Base-by-base conservation (phyloP, 2,113 vertebrate genomes). In the Morone saxatilis region DNA sequence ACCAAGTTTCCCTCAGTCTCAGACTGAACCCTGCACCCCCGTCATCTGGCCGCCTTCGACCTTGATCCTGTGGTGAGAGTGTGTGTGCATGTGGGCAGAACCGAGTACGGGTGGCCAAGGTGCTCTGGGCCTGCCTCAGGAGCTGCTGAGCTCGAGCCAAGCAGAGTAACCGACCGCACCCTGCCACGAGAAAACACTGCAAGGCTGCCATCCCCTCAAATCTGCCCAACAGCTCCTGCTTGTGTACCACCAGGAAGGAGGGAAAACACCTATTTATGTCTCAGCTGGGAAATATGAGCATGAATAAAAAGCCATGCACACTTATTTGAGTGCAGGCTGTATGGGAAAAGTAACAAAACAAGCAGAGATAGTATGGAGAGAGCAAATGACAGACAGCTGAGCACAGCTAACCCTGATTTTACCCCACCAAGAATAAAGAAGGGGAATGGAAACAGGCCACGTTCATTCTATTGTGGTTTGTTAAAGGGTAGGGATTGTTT, bases 191-290 rank as follows among this genome's bases (percentile, higher is more conserved):
- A 92, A 93, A 93, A 93, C 89, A 91, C 75, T 47, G 81, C 25
- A 1, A 80, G 82, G 73, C 79, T 85, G 87, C 88, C 89, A 78
- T 88, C 82, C 75, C 83, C 81, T 81, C 71, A 81, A 89, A 75
- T 88, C 45, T 80, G 80, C 73, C 81, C 66, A 51, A 86, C 76
- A 82, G 48, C 81, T 70, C 72, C 54, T 70, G 66, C 80, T 53
- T n/a, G 25, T 4, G 10, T 17, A 80, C 85, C 81, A 87, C 77
- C 65, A 82, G 36, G 80, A 83, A 47, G 16, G 63, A 87, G 84
- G 78, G 62, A 92, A 89, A 88, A 90, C 81, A 88, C 88, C 89
- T 92, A 93, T 93, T 93, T 94, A 85, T 91, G 92, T 92, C 88
- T 78, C 19, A 56, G 79, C 87, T 91, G 91, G 91, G 91, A 88